These are phyloP conservation scores for Schizaphis graminum DNA, from an alignment of 2,888 invertebrate genomes.

Conservation along the genomic window DNA sequence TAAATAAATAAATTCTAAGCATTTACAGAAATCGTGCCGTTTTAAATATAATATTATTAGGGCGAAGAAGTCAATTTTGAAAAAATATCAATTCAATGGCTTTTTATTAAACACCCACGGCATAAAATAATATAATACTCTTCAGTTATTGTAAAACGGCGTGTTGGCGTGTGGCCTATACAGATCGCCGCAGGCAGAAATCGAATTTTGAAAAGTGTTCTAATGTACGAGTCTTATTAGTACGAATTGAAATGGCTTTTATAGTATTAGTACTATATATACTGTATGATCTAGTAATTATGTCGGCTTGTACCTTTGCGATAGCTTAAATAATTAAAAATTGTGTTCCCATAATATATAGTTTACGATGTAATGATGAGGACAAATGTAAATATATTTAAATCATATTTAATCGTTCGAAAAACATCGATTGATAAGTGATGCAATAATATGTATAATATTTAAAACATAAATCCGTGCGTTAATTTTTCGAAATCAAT, in stretches of 20 bases:
- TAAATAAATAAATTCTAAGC: not conserved
- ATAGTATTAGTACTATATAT: not conserved
- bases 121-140: not conserved
- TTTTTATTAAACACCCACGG: not conserved
- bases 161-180: constrained; percentile 7
- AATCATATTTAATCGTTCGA: not conserved
- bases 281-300: not conserved
- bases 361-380: too few species aligned
- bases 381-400: not conserved
- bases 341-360: too few species aligned
- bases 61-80: not conserved
- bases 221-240: not conserved
- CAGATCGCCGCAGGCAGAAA: not conserved
- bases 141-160: not conserved
- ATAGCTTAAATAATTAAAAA: not conserved
- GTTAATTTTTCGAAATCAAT: not conserved
- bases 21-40: not conserved
- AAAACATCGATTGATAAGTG: not conserved
- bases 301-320: not conserved
- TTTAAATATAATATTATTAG: not conserved
- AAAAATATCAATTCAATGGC: not conserved
- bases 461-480: not conserved
- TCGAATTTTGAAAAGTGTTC: not conserved
- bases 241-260: not conserved
- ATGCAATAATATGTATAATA: not conserved